These are phyloP conservation scores for Bambusicola thoracicus DNA, from an alignment of 2,113 vertebrate species.

Conservation along the genomic window DNA sequence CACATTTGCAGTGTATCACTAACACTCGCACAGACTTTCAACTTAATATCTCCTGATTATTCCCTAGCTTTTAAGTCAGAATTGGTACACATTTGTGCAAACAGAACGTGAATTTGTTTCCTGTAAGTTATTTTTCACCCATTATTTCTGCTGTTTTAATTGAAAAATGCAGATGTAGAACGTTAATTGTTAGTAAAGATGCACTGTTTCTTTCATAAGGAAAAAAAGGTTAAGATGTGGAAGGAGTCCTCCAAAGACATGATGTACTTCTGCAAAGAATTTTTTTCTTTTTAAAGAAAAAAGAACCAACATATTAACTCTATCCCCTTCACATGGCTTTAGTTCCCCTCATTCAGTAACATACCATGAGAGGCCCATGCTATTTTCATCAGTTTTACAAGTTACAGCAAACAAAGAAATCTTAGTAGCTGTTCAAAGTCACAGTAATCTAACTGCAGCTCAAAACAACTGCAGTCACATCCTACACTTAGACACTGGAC, in stretches of 20 bases:
- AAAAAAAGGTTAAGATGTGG: neutral
- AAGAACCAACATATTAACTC: neutral
- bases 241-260: neutral
- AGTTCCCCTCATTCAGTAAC: neutral
- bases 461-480: neutral
- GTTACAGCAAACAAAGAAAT: neutral
- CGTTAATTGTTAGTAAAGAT: slow-evolving; percentile 19
- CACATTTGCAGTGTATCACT: neutral
- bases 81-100: neutral
- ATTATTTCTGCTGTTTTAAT: neutral
- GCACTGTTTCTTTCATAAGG: neutral
- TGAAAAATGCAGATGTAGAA: slow-evolving; percentile 31
- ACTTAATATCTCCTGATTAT: neutral
- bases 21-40: neutral
- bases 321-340: neutral
- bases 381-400: neutral
- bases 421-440: neutral
- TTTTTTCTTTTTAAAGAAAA: neutral
- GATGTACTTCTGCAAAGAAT: neutral
- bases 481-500: accelerated
- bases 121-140: neutral
- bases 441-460: neutral
- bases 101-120: neutral
- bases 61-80: neutral
- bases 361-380: accelerated